phyloP scores from a whole-genome alignment of 1,140 invertebrate species.

The Conopomorpha cramerella region DNA sequence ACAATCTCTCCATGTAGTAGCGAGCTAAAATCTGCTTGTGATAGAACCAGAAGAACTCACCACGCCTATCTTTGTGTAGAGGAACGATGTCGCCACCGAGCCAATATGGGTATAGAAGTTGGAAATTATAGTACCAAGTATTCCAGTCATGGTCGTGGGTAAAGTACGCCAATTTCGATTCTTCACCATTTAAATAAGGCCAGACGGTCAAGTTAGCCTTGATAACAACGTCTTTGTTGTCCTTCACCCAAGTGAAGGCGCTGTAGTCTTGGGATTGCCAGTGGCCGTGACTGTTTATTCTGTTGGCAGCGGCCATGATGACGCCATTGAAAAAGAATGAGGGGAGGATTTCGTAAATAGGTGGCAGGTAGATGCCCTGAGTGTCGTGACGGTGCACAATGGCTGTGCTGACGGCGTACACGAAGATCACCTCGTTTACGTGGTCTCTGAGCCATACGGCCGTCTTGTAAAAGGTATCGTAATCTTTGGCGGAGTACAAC shows the following conservation, averaged over 20 bases:
- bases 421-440: constrained; percentile 66
- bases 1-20: constrained; percentile 72
- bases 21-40: constrained; percentile 67
- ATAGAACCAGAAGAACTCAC: constrained; percentile 66
- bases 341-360: constrained; percentile 68
- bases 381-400: constrained; percentile 64
- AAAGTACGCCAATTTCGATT: constrained; percentile 70
- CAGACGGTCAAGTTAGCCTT: constrained; percentile 62
- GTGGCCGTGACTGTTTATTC: constrained; percentile 48
- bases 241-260: constrained; percentile 25
- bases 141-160: constrained; percentile 76
- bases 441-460: constrained; percentile 63
- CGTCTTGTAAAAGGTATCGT: constrained; percentile 61
- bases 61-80: constrained; percentile 59
- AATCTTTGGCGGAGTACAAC: constrained; percentile 68
- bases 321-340: constrained; percentile 64
- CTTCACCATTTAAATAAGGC: constrained; percentile 45
- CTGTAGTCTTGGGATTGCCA: constrained; percentile 24
- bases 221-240: constrained; percentile 48
- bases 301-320: constrained; percentile 61
- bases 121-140: constrained; percentile 68
- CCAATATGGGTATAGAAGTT: constrained; percentile 68
- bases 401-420: constrained; percentile 62
- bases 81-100: constrained; percentile 55
- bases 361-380: constrained; percentile 63